Base-by-base conservation (phyloP, 1,140 invertebrate species). In the Geopemphigus sp. region DNA sequence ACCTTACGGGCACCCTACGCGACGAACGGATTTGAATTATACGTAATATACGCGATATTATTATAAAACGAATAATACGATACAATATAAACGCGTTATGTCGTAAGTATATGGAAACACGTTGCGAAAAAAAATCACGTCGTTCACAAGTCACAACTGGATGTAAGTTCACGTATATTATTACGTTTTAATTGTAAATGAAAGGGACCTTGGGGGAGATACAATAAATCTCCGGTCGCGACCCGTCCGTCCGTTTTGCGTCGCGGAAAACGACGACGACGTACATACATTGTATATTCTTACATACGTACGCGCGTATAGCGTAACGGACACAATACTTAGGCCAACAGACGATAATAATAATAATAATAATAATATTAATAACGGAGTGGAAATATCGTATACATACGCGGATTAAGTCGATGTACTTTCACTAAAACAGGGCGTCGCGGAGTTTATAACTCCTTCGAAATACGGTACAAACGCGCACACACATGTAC, bases 391-490 rank as follows among this genome's bases (percentile, higher is more conserved):
- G 19, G 12, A 11, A n/a, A 26, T 29, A 29, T 56, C 5, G 29
- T 17, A 29, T 29, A n/a, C 6, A 17, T 4, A 29, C 8, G 61
- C 29, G 26, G 19, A 19, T 15, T 39, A 39, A 19, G 3, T 11
- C 32, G 32, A 66, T 45, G 63, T 11, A 66, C 63, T 66, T 66
- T 66, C 63, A 39, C 63, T 66, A 22, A 66, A 66, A 39, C 32
- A 17, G 26, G 26, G 22, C 29, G 26, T 19, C 59, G 4, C 29
- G 17, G 19, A 66, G 32, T 22, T 5, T 45, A 39, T 66, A 63
- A 63, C 61, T 63, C 15, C 26, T 63, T 63, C 19, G 29, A 12
- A n/a, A 63, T 63, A 32, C 26, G 29, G 6, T 32, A 32, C 26
- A 63, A 63, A 29, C 17, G 26, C 11, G n/a, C n/a, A 56, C 54